Percentiles rank a stretch among this genome's conserved stretches.
These are phyloP conservation scores for Blastomussa wellsi DNA, from an alignment of 92 coral and sea anemone species.

Conservation along the genomic window DNA sequence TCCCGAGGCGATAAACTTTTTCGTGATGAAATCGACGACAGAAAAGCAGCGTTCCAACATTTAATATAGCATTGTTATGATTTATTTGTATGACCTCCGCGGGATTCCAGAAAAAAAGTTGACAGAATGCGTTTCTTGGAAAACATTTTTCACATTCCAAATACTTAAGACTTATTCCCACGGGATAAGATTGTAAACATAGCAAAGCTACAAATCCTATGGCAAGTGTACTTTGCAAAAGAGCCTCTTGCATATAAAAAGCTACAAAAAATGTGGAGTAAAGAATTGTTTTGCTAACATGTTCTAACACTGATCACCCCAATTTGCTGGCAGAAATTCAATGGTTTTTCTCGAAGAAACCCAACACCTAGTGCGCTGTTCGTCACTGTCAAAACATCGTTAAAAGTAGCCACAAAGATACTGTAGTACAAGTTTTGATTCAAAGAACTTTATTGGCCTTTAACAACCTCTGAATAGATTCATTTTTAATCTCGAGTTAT, in stretches of 20 bases:
- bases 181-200: slow-evolving; percentile 64
- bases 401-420: not conserved
- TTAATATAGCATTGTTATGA: not conserved
- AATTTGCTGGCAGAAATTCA: not conserved
- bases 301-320: not conserved
- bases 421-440: slow-evolving; percentile 4
- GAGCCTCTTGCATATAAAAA: slow-evolving; percentile 30
- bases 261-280: not conserved
- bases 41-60: slow-evolving; percentile 11
- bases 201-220: slow-evolving; percentile 1
- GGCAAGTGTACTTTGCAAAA: slow-evolving; percentile 39
- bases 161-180: slow-evolving; percentile 72
- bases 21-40: not conserved
- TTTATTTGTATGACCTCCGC: slow-evolving; percentile 16
- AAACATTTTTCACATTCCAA: slow-evolving; percentile 75
- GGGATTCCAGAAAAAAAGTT: slow-evolving; percentile 28
- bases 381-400: not conserved
- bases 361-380: not conserved
- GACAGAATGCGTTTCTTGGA: slow-evolving; percentile 31
- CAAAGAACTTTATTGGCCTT: slow-evolving; percentile 41
- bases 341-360: slow-evolving; percentile 9
- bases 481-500: slow-evolving; percentile 37
- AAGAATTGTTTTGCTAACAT: not conserved
- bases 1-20: not conserved
- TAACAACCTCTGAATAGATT: slow-evolving; percentile 47